A percentile compares a stretch with the other conserved stretches of the same genome.
phyloP scores from a whole-genome alignment of 1,140 invertebrate species.

The Cydia amplana region DNA sequence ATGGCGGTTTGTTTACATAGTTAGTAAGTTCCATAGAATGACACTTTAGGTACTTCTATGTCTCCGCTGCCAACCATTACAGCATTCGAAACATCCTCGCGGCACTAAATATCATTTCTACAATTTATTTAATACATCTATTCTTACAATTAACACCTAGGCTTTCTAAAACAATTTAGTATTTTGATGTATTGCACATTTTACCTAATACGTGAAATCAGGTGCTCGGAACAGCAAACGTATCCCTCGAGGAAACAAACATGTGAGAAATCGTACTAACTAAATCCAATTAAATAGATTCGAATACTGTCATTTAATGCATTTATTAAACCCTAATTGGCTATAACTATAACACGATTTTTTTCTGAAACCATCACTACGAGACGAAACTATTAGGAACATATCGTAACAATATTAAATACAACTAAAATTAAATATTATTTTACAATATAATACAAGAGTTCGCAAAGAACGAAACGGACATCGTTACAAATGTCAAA shows the following conservation, averaged over 20 bases:
- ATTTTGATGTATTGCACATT: slow-evolving; percentile 75
- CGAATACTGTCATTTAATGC: slow-evolving; percentile 46
- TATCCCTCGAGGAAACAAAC: slow-evolving; percentile 25
- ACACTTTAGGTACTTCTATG: slow-evolving; percentile 62
- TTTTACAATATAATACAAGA: slow-evolving; percentile 73
- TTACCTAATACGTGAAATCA: slow-evolving; percentile 51
- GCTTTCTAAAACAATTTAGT: slow-evolving; percentile 57
- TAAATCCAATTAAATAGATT: slow-evolving; percentile 25
- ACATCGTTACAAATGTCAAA: slow-evolving; percentile 24
- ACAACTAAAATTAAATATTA: slow-evolving; percentile 70
- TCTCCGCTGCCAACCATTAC: slow-evolving; percentile 42
- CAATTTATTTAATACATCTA: slow-evolving; percentile 62
- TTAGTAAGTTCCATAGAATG: no score
- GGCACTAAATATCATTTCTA: slow-evolving; percentile 65
- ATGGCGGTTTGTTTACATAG: no score
- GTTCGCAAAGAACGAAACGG: neutral
- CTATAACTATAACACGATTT: slow-evolving; percentile 49
- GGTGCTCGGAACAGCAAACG: slow-evolving; percentile 38
- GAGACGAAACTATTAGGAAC: slow-evolving; percentile 74
- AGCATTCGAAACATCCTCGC: slow-evolving; percentile 54
- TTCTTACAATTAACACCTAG: slow-evolving; percentile 59
- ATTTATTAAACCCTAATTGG: slow-evolving; percentile 44
- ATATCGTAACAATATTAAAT: slow-evolving; percentile 75
- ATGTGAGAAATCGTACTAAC: slow-evolving; percentile 12
- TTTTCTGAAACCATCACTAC: slow-evolving; percentile 59